These are phyloP conservation scores for Cyprinodon diabolis DNA, from an alignment of 2,797 vertebrate species.

Conservation along the genomic window DNA sequence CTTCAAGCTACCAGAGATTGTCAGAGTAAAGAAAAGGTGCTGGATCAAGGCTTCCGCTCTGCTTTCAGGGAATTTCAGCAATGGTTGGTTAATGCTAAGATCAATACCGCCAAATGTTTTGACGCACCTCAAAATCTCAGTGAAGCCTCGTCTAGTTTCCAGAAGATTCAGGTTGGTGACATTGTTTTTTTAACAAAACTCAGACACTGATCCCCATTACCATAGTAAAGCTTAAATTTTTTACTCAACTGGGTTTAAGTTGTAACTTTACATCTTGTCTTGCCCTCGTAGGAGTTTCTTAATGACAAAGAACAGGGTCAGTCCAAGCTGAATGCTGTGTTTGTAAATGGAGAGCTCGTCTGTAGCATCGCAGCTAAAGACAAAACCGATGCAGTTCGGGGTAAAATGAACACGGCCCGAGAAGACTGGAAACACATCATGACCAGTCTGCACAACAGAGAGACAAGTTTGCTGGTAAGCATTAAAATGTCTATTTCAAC, in stretches of 20 bases:
- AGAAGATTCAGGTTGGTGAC: slow-evolving; percentile 92
- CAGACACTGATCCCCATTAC: not conserved
- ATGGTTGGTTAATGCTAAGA: slow-evolving; percentile 93
- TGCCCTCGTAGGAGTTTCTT: slow-evolving; percentile 86
- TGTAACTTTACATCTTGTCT: not conserved
- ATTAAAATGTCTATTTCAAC: not conserved
- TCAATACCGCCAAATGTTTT: slow-evolving; percentile 94
- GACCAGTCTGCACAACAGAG: slow-evolving; percentile 88
- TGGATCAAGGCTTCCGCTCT: slow-evolving; percentile 90
- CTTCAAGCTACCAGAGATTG: slow-evolving; percentile 91
- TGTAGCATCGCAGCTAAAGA: slow-evolving; percentile 81
- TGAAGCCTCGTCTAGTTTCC: slow-evolving; percentile 87
- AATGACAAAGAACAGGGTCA: slow-evolving; percentile 88
- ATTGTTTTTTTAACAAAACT: not conserved
- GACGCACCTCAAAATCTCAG: slow-evolving; percentile 89
- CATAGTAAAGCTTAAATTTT: not conserved
- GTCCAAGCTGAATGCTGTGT: slow-evolving; percentile 84
- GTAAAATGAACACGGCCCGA: slow-evolving; percentile 82
- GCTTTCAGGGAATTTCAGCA: slow-evolving; percentile 93
- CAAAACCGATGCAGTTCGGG: slow-evolving; percentile 80
- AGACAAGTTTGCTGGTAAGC: slow-evolving; percentile 86
- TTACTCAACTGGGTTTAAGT: not conserved
- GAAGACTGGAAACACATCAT: slow-evolving; percentile 92
- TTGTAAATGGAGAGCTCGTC: slow-evolving; percentile 85
- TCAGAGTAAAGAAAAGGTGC: slow-evolving; percentile 92